Base-by-base conservation (phyloP, 92 coral and sea anemone species). In the Palythoa heliodiscus region DNA sequence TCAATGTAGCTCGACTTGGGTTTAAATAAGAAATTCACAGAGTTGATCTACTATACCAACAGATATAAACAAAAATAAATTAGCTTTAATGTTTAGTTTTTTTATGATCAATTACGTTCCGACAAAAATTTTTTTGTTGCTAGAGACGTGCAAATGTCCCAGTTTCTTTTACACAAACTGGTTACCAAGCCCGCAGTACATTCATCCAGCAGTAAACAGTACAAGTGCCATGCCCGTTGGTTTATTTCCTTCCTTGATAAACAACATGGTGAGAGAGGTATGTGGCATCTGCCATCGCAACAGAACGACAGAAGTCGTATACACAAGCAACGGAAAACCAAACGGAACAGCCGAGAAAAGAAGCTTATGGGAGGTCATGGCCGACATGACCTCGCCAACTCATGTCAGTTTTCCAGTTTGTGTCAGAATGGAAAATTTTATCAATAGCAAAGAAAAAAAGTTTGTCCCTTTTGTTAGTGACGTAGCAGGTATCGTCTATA, bases 81-180 rank as follows among this genome's bases (percentile, higher is more conserved):
- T 29, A 29, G 35, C 1, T 29, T 29, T 29, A 29, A 29, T 29
- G 35, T 29, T 29, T 1, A 29, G 35, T 29, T 29, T 1, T 52
- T 63, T 17, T 20, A 12, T 12, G 2, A n/a, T 22, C 23, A 3
- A 22, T 54, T 52, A 52, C 29, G 16, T n/a, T n/a, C 11, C 25
- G 19, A 63, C 7, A 63, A 63, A 63, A 10, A 19, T 63, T 10
- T 63, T 55, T 0, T 63, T 16, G 1, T n/a, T 23, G 20, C 25
- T n/a, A 93, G 96, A 88, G 87, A 93, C 96, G 7, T 93, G 96
- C 86, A 91, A 89, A 55, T 93, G 96, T 75, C 92, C 93, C 78
- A 78, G 87, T 53, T 66, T 54, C 47, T 80, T 93, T 57, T 86
- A 89, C 48, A 91, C 93, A 2, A 93, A 90, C 85, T 93, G 96